Evolutionary conservation across 2,797 vertebrate genomes (phyloP).

Genomic region (Naso thynnoides): DNA sequence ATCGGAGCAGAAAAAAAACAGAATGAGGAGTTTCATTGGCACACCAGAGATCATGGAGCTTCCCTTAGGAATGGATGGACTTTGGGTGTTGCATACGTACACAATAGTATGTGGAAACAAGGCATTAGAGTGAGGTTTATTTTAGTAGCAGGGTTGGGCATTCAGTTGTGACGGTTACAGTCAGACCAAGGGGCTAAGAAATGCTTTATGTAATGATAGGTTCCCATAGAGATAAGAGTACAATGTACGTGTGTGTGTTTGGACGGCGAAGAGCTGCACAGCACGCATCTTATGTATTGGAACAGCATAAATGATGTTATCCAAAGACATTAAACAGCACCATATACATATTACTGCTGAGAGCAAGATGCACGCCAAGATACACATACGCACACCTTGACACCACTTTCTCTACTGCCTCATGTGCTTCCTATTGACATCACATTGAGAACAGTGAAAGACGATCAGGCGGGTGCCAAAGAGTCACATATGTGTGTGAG

Average conservation of each 20-base stretch:
- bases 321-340: slow-evolving; percentile 5
- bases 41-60: too few species aligned
- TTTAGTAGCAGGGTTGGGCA: too few species aligned
- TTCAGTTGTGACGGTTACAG: too few species aligned
- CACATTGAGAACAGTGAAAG: slow-evolving; percentile 58
- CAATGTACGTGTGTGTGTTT: neutral
- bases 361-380: neutral
- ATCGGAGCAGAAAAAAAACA: too few species aligned
- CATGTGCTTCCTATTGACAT: slow-evolving; percentile 67
- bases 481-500: slow-evolving; percentile 60
- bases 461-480: slow-evolving; percentile 57
- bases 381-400: slow-evolving; percentile 13
- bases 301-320: neutral
- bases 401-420: slow-evolving; percentile 13
- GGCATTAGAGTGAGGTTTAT: too few species aligned
- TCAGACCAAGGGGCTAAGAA: too few species aligned
- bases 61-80: too few species aligned
- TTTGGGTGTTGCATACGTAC: too few species aligned
- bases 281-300: neutral
- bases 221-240: too few species aligned
- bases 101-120: too few species aligned
- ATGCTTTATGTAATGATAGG: too few species aligned
- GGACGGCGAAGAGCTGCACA: neutral
- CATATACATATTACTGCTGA: neutral
- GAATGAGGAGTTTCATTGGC: too few species aligned